Base-by-base conservation (phyloP, 2,113 vertebrate species). In the Callithrix jacchus region DNA sequence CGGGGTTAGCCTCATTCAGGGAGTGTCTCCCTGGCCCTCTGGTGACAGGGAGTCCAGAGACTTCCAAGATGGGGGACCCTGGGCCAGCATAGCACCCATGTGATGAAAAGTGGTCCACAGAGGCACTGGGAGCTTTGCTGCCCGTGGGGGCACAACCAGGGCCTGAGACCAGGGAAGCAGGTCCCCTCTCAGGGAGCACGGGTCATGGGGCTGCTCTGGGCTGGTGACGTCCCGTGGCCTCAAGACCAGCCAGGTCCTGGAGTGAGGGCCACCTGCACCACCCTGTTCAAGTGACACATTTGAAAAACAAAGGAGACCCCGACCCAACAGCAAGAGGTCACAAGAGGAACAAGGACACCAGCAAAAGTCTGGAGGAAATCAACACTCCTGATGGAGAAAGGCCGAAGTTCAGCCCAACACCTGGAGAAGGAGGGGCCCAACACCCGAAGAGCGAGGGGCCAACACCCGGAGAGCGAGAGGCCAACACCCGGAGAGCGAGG, bases 51-150 rank as follows among this genome's bases (percentile, higher is more conserved):
- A 10, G 10, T 10, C 13, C 49, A 58, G 79, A 37, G 32, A 32
- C 35, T 7, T 10, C 54, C 5, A 8, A 79, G 56, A 7, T 16
- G 9, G n/a, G 30, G 21, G 88, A 32, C 6, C 64, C 56, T 5
- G 9, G 58, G 21, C 47, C 3, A 17, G 70, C 49, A 6, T 49
- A 2, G 14, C 13, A 17, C 17, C 61, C n/a, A 6, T 13, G 20
- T n/a, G 25, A n/a, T 1, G 25, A 10, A 68, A 20, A 49, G 45
- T 8, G 54, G 45, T 58, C 68, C 37, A 21, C 4, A 73, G 54
- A 81, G 0, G 0, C 3, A 4, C 20, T 30, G 54, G 58, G 45
- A 42, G 17, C 23, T 6, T 4, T 17, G 49, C 20, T 12, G 32
- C 66, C 35, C 10, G 11, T 0, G 25, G 52, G 52, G 8, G 5